These are phyloP conservation scores for Nomada hirtipes DNA, from an alignment of 2,888 invertebrate species.

Conservation along the genomic window DNA sequence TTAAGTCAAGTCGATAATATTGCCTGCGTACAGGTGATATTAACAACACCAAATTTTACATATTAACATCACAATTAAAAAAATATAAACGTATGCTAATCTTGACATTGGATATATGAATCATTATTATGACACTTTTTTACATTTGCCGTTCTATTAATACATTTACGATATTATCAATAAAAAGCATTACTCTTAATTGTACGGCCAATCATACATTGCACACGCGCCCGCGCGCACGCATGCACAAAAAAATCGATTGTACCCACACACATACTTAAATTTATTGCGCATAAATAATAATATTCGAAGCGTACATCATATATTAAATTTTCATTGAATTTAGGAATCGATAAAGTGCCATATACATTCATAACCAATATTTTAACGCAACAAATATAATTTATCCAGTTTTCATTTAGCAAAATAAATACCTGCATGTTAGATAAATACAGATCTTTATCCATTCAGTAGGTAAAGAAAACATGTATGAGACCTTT, in stretches of 20 bases:
- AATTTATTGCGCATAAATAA: conserved; percentile 25
- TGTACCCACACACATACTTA: conserved; percentile 19
- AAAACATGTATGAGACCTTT: not conserved
- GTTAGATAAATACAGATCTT: conserved; percentile 14
- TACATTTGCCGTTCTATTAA: conserved; percentile 15
- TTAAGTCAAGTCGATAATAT: conserved; percentile 44
- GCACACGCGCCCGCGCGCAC: conserved; percentile 31
- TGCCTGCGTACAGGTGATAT: conserved; percentile 33
- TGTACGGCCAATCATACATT: conserved; percentile 19
- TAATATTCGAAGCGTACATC: conserved; percentile 16
- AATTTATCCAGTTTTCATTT: not conserved
- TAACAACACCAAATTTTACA: conserved; percentile 37
- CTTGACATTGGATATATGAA: conserved; percentile 23
- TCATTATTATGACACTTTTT: conserved; percentile 30
- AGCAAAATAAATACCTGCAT: conserved; percentile 2
- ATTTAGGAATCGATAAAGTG: conserved; percentile 12
- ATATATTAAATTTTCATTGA: not conserved
- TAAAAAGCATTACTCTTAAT: conserved; percentile 31
- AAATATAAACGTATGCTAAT: conserved; percentile 51
- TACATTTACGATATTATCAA: conserved; percentile 21
- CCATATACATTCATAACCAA: conserved; percentile 9
- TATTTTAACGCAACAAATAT: conserved; percentile 21
- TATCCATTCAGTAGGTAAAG: not conserved
- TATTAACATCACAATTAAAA: conserved; percentile 47
- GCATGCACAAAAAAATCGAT: conserved; percentile 22